A percentile compares a stretch with the other conserved stretches of the same genome.
Evolutionary conservation across 2,113 vertebrate genomes (phyloP).

Genomic region (Mustela nigripes): DNA sequence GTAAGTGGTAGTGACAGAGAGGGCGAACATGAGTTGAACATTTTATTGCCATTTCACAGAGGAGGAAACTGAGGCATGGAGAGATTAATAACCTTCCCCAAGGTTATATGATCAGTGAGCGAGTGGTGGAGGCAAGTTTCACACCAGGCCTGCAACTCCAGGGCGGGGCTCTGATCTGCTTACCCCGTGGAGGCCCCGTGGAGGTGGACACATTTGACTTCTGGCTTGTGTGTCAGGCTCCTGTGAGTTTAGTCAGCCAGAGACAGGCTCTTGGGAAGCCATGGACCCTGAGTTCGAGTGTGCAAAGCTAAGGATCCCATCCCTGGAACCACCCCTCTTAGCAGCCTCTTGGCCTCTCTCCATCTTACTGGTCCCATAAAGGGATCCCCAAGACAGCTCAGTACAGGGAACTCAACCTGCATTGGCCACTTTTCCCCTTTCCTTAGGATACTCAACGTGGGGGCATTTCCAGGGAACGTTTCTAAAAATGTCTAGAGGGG

Average conservation of each 20-base stretch:
- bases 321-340: not conserved
- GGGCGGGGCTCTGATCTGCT: not conserved
- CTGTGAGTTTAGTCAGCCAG: not conserved
- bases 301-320: not conserved
- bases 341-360: not conserved
- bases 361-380: not conserved
- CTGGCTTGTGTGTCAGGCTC: not conserved
- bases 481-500: not conserved
- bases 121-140: not conserved
- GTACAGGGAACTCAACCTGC: not conserved
- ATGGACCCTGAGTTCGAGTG: not conserved
- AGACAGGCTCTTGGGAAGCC: not conserved
- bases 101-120: not conserved
- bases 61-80: slow-evolving; percentile 2
- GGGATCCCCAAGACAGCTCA: not conserved
- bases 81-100: not conserved
- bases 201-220: not conserved
- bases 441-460: not conserved
- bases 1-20: not conserved
- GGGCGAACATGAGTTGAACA: not conserved
- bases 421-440: not conserved
- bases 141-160: not conserved
- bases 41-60: slow-evolving; percentile 53
- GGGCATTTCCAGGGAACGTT: not conserved
- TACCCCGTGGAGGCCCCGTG: not conserved